Evolutionary conservation across 37 sponge, comb jelly and placozoan genomes (phyloP).

Genomic region (Hormiphora californensis): DNA sequence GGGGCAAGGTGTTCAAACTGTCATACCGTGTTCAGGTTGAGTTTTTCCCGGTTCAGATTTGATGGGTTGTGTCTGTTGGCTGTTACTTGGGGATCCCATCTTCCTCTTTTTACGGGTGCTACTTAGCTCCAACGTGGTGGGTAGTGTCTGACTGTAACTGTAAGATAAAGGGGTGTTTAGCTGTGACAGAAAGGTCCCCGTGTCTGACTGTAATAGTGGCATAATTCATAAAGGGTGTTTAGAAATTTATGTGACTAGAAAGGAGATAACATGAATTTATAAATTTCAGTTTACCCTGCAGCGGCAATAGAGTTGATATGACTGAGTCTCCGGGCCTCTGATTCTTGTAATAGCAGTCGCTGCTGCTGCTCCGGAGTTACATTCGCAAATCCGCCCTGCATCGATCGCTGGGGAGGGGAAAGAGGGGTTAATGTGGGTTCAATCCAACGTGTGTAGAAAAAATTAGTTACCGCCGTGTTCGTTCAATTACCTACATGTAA

Average conservation of each 20-base stretch:
- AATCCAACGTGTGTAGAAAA: too few relatives aligned
- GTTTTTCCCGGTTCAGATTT: constrained; percentile 18
- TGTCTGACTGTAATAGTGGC: too few relatives aligned
- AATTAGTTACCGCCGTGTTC: too few relatives aligned
- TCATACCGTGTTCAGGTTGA: constrained; percentile 27
- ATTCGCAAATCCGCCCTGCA: neutral
- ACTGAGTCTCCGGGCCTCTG: neutral
- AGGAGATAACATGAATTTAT: too few relatives aligned
- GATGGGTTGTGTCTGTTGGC: constrained; percentile 6
- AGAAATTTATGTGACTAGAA: too few relatives aligned
- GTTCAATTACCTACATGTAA: too few relatives aligned
- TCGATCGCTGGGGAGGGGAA: neutral
- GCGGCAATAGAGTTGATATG: neutral
- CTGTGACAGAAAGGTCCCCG: too few relatives aligned
- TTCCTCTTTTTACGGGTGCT: neutral
- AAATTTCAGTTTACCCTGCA: too few relatives aligned
- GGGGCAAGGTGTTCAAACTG: neutral
- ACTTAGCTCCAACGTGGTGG: constrained; percentile 4
- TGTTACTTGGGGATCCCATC: constrained; percentile 10
- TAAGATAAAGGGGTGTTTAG: too few relatives aligned
- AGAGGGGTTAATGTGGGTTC: too few relatives aligned
- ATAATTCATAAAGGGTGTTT: too few relatives aligned
- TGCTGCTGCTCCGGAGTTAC: constrained; percentile 4
- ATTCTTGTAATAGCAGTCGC: constrained; percentile 1
- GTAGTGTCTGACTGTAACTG: neutral